These are phyloP conservation scores for Falco peregrinus DNA, from an alignment of 2,797 vertebrate species.

Conservation along the genomic window DNA sequence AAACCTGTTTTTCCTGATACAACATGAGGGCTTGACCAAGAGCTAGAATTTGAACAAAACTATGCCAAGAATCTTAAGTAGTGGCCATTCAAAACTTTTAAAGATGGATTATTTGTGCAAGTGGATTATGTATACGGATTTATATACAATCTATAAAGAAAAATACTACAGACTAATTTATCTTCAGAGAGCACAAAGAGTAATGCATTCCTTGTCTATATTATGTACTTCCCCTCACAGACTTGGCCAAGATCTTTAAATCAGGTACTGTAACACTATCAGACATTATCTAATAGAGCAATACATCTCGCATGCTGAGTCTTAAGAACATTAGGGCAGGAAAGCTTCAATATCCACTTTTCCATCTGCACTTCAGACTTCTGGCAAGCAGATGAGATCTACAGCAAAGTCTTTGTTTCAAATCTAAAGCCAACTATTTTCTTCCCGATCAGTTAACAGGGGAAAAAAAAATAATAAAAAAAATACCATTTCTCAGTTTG, in stretches of 20 bases:
- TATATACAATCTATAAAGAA: not conserved
- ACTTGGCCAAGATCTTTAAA: not conserved
- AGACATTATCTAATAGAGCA: not conserved
- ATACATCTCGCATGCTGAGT: not conserved
- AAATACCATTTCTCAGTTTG: not conserved
- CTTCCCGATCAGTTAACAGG: not conserved
- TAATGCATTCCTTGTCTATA: not conserved
- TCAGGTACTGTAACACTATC: not conserved
- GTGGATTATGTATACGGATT: not conserved
- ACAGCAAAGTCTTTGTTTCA: constrained; percentile 30
- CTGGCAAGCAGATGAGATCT: constrained; percentile 42
- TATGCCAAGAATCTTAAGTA: not conserved
- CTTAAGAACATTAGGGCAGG: constrained; percentile 29
- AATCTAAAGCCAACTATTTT: constrained; percentile 34
- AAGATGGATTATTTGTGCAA: not conserved
- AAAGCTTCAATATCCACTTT: constrained; percentile 61
- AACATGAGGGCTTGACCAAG: not conserved
- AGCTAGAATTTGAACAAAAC: not conserved
- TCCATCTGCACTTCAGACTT: constrained; percentile 48
- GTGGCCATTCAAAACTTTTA: not conserved
- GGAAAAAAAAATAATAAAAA: not conserved
- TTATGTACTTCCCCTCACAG: not conserved
- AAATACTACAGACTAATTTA: not conserved
- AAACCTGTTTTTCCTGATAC: not conserved
- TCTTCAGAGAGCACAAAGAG: not conserved